phyloP scores from a whole-genome alignment of 2,113 vertebrate species.

The Lates calcarifer region DNA sequence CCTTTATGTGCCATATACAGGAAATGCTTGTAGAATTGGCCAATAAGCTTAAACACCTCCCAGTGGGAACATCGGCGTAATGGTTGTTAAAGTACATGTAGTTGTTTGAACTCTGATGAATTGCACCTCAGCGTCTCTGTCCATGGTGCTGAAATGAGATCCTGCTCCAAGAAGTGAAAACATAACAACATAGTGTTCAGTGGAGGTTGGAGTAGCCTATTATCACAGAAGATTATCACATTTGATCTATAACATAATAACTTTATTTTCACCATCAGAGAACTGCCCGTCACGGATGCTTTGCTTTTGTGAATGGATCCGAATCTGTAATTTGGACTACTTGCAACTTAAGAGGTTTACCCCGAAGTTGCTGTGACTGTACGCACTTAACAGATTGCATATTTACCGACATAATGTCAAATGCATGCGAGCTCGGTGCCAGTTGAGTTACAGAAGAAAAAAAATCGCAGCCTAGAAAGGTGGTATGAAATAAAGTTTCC shows the following conservation, averaged over 20 bases:
- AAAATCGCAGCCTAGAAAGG: background rate
- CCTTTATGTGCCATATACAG: conserved; percentile 16
- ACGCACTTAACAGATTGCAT: background rate
- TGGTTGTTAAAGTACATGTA: background rate
- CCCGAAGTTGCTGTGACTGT: background rate
- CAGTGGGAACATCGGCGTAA: background rate
- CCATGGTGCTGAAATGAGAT: conserved; percentile 52
- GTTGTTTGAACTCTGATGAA: background rate
- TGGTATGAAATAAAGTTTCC: conserved; percentile 36
- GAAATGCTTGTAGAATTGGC: conserved; percentile 3
- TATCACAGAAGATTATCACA: too few relatives aligned
- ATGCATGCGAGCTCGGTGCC: background rate
- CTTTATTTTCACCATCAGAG: background rate
- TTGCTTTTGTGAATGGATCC: background rate
- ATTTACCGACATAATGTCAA: background rate
- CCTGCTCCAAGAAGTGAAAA: background rate
- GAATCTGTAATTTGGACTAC: background rate
- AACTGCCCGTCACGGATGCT: background rate
- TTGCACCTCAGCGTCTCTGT: conserved; percentile 33
- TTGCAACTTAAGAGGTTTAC: background rate
- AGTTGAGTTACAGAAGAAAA: conserved; percentile 12
- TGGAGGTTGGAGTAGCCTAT: background rate
- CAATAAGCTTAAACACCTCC: background rate
- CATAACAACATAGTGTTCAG: too few relatives aligned
- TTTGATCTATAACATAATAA: background rate